Base-by-base conservation (phyloP, 2,888 invertebrate genomes). In the Meiosimyza platycephala region DNA sequence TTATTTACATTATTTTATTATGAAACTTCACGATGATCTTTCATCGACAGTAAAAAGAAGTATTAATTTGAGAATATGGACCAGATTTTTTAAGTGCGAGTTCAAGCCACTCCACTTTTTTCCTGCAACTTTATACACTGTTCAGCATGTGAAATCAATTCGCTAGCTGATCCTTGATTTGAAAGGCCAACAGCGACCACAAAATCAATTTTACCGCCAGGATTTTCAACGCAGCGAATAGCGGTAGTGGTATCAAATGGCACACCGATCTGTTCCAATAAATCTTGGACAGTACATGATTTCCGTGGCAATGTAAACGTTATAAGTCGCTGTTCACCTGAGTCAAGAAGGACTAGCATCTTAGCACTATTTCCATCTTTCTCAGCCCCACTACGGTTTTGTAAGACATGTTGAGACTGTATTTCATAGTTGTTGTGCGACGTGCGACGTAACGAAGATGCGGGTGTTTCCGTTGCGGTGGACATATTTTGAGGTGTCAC, bases 261-360 rank as follows among this genome's bases (percentile, higher is more conserved):
- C 79, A 94, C 93, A 75, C 83, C 85, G 79, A 93, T 93, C 90
- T 94, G 94, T 84, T 94, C 94, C 74, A 94, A 87, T 77, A 94
- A 91, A 88, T 94, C 94, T 85, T 93, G 93, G 70, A 94, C 92
- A 0, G 94, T 94, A 85, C 94, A 94, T 76, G 93, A 93, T 84
- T 94, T 94, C 81, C 93, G 92, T 9, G 94, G 94, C 79, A 94
- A 88, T 71, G 94, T 94, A 84, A 94, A 94, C 12, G 94, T 94
- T 71, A 94, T 94, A 74, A 94, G 88, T 82, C 94, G 90, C 85
- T 94, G 94, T 86, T 94, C 94, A 15, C 94, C 94, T 76, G 91
- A 93, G 79, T 91, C 91, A 71, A 94, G 88, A 77, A 94, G 91
- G 55, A 94, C 93, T 80, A 94, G 88, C 94, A 94, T 94, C 85